Conservation (phyloP, 2,888 invertebrate genomes). For the Craniophora ligustri region DNA sequence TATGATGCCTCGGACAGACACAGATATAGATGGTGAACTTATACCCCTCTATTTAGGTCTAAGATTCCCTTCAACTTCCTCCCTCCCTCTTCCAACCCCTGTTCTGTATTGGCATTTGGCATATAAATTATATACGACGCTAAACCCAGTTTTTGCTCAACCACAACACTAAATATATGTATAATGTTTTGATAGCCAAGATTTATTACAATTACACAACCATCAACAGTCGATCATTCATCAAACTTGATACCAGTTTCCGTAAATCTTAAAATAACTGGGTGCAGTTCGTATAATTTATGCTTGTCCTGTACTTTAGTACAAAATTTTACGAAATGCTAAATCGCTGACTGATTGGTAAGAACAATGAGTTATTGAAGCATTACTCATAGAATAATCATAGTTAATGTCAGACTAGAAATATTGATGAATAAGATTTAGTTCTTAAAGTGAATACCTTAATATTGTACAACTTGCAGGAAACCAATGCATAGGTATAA, state of each 20-base stretch:
- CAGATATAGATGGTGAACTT: too few species aligned
- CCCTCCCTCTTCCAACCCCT: too few species aligned
- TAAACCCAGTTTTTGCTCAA: too few species aligned
- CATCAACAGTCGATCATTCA: constrained; percentile 3
- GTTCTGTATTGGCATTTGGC: too few species aligned
- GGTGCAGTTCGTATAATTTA: constrained; percentile 69
- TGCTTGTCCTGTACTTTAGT: constrained; percentile 73
- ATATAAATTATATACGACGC: too few species aligned
- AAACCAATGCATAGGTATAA: background rate
- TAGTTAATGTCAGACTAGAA: constrained; percentile 41
- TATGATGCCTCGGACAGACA: too few species aligned
- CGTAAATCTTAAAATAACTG: constrained; percentile 65
- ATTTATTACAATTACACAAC: constrained; percentile 2
- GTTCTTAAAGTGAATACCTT: constrained; percentile 4
- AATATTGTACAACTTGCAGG: constrained; percentile 17
- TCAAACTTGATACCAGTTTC: constrained; percentile 21
- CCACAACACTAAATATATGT: too few species aligned
- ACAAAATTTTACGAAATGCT: constrained; percentile 65
- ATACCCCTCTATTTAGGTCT: too few species aligned
- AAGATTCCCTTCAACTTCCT: too few species aligned
- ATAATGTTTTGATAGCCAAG: too few species aligned
- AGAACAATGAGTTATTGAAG: constrained; percentile 72
- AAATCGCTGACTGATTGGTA: constrained; percentile 65
- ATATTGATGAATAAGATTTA: constrained; percentile 35
- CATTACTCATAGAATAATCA: constrained; percentile 62